Base-by-base conservation (phyloP, 1,140 invertebrate species). In the Drosophila sechellia region DNA sequence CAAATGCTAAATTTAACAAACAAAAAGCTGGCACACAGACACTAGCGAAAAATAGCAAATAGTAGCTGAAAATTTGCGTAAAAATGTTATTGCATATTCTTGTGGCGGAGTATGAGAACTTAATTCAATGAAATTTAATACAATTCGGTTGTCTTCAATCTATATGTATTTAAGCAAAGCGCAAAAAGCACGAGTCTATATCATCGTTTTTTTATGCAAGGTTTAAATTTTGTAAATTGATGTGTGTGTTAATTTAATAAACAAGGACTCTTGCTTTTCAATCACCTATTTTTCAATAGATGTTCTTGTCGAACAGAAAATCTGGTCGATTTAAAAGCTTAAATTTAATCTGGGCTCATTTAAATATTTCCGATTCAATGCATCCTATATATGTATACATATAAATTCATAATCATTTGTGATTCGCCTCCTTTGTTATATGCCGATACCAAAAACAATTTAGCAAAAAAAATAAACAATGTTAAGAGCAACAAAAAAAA, bases 351-450 rank as follows among this genome's bases (percentile, higher is more conserved):
- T 4, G 27, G 17, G 27, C 50, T 70, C 64, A 69, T 70, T 70
- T 70, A 48, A 70, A 70, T 70, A 69, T 70, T 70, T 70, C 52
- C 52, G 20, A 48, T 48, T 70, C 64, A 48, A 27, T 57, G 50
- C 64, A 34, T 69, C 20, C 35, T 11, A n/a, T 48, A 56, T 31
- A 13, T 1, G 12, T 1, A 35, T 11, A n/a, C 48, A 56, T 22
- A 12, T 12, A 12, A 4, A 43, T 27, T 27, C n/a, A 49, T 35
- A 52, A 68, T 65, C 35, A 68, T 49, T 70, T 70, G 12, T n/a
- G 52, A 70, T 69, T 68, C n/a, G 27, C 42, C 13, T 50, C n/a
- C 25, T 45, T 20, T 45, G 17, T 45, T 20, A 11, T 10, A 20
- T 20, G 42, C 42, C 42, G 17, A 45, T 45, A 45, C 17, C 37